A percentile compares a stretch with the other conserved stretches of the same genome.
These are phyloP conservation scores for Hypotaenidia philippensis DNA, from an alignment of 2,797 vertebrate species.

Conservation along the genomic window DNA sequence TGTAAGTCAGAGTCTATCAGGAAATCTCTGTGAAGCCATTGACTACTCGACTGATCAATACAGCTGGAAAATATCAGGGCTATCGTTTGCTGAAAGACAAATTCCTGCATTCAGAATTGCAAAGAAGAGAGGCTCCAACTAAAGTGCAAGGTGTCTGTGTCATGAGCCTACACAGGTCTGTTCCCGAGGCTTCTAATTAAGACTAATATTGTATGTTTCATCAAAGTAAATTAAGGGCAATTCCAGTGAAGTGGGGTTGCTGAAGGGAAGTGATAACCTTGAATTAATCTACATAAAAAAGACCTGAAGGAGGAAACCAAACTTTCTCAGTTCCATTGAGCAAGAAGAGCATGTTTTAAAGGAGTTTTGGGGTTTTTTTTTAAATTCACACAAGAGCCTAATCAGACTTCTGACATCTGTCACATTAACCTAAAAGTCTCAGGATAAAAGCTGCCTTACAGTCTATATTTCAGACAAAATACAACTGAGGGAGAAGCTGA, in stretches of 20 bases:
- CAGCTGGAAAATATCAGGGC: slow-evolving; percentile 1
- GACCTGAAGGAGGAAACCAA: neutral
- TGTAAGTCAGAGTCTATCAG: neutral
- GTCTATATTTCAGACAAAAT: neutral
- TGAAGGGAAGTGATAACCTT: slow-evolving; percentile 33
- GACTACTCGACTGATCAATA: neutral
- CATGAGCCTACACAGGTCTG: neutral
- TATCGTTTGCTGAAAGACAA: neutral
- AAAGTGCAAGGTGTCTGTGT: neutral
- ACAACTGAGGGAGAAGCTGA: neutral
- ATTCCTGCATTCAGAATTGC: neutral
- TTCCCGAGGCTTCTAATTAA: slow-evolving; percentile 36
- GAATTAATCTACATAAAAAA: slow-evolving; percentile 47
- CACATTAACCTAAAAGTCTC: neutral
- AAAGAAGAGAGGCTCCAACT: neutral
- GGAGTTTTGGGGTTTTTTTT: neutral
- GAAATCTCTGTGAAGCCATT: neutral
- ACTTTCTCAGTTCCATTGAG: neutral
- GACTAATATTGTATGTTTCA: neutral
- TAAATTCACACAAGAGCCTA: neutral
- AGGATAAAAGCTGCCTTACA: neutral
- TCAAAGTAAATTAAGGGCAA: slow-evolving; percentile 44
- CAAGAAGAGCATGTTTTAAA: neutral
- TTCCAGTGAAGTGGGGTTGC: neutral
- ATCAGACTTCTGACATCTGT: neutral